A percentile compares a stretch with the other conserved stretches of the same genome.
These are phyloP conservation scores for Lutjanus argentimaculatus DNA, from an alignment of 2,797 vertebrate species.

Conservation along the genomic window DNA sequence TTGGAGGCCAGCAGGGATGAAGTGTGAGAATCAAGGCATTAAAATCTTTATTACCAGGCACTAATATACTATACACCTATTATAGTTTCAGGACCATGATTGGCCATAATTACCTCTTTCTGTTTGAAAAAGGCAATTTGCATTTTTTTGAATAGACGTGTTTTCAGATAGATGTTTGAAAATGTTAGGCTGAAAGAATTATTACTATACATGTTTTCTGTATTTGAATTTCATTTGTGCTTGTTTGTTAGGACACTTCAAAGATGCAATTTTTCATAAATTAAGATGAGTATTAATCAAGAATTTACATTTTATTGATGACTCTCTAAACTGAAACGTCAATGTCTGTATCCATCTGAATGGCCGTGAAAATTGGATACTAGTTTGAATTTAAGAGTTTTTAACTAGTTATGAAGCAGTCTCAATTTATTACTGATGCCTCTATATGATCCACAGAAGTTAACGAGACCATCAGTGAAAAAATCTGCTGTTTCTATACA, in stretches of 20 bases:
- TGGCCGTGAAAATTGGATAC: neutral
- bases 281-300: neutral
- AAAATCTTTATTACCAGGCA: constrained; percentile 17
- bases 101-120: constrained; percentile 4
- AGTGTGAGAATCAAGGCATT: constrained; percentile 20
- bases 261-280: neutral
- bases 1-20: constrained; percentile 12
- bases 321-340: too few relatives aligned
- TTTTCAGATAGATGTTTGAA: neutral
- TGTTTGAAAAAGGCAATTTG: neutral
- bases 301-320: neutral
- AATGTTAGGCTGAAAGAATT: neutral
- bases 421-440: too few relatives aligned
- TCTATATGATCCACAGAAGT: too few relatives aligned
- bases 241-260: neutral
- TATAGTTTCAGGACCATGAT: constrained; percentile 9
- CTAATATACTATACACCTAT: constrained; percentile 4
- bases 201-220: neutral
- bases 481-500: too few relatives aligned
- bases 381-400: too few relatives aligned
- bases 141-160: neutral
- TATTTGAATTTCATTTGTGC: neutral
- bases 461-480: too few relatives aligned
- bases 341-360: neutral
- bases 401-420: neutral